phyloP scores from a whole-genome alignment of 2,113 vertebrate species.

The Phalacrocorax carbo region DNA sequence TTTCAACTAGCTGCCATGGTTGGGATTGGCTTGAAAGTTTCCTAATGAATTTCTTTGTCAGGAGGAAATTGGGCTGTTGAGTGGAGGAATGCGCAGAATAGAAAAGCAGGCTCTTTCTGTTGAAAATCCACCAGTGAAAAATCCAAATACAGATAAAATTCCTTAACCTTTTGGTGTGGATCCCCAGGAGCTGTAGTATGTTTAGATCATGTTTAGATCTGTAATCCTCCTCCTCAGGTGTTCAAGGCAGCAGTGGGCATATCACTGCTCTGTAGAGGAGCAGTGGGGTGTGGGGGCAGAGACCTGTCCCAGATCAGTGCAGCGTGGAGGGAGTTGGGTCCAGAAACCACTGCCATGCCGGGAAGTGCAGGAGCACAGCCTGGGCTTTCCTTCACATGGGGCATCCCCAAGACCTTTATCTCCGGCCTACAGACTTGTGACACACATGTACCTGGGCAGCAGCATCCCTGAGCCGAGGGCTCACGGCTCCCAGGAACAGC shows the following conservation, averaged over 20 bases:
- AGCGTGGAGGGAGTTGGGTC: neutral
- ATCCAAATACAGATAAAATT: neutral
- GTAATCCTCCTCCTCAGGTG: rapidly evolving
- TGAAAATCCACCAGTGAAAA: neutral
- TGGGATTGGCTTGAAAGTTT: conserved; percentile 36
- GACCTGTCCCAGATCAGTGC: neutral
- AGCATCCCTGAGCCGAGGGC: neutral
- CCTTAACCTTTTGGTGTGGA: neutral
- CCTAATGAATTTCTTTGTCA: conserved; percentile 60
- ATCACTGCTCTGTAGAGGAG: neutral
- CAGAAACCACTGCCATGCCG: rapidly evolving
- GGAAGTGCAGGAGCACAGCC: neutral
- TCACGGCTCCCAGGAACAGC: neutral
- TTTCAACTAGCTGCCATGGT: conserved; percentile 30
- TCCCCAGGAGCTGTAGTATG: neutral
- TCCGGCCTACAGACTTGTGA: rapidly evolving
- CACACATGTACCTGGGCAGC: rapidly evolving
- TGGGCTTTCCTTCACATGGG: neutral
- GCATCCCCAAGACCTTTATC: neutral
- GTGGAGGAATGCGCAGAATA: neutral
- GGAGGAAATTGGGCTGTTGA: conserved; percentile 48
- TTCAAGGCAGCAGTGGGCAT: rapidly evolving
- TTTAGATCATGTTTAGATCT: too few species aligned
- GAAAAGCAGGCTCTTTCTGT: neutral
- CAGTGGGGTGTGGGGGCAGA: rapidly evolving